Evolutionary conservation across 35 echinoderm and acorn worm genomes (phyloP), one percentile per base, ranked within the genome.

Genomic region (Patiria miniata): DNA sequence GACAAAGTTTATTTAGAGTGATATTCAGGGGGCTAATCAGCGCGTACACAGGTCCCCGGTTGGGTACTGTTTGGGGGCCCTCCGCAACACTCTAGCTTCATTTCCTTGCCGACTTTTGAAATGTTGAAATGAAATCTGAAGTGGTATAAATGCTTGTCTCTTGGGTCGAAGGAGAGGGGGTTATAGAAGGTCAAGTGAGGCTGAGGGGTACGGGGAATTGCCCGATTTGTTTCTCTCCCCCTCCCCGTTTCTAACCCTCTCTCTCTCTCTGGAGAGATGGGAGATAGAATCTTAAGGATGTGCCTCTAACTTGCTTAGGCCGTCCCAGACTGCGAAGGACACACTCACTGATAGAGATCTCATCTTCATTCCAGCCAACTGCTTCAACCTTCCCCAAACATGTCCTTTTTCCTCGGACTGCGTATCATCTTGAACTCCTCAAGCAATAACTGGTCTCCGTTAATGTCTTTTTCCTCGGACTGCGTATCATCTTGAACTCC

Each of bases 281-380:
- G 26, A 8, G 65, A 73, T 73, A 34, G 65, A 14, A 73, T 73
- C 65, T 32, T 34, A 30, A 73, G 65, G 65, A 73, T 73, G 65
- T 73, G 65, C 65, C 65, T 32, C 19, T 73, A 30, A 73, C 26
- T 22, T 73, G 65, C 34, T 30, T 4, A 73, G 65, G 15, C 21
- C 57, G 28, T 18, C 19, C 57, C 65, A 73, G 65, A 30, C 19
- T 73, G 26, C 34, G 57, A 73, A 30, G 65, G 65, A 73, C 65
- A 32, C 2, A 30, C 26, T 73, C 29, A 26, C 65, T 32, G 65
- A 73, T 73, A 73, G 34, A 18, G 10, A 73, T 73, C 65, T 28
- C 2, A 12, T 26, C 65, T 73, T 73, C 65, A 73, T 73, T 73
- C 34, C 29, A 23, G 65, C 65, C 65, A 26, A 6, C 42, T 12